These are phyloP conservation scores for Sycobia sp. DNA, from an alignment of 1,140 invertebrate species.

Conservation along the genomic window DNA sequence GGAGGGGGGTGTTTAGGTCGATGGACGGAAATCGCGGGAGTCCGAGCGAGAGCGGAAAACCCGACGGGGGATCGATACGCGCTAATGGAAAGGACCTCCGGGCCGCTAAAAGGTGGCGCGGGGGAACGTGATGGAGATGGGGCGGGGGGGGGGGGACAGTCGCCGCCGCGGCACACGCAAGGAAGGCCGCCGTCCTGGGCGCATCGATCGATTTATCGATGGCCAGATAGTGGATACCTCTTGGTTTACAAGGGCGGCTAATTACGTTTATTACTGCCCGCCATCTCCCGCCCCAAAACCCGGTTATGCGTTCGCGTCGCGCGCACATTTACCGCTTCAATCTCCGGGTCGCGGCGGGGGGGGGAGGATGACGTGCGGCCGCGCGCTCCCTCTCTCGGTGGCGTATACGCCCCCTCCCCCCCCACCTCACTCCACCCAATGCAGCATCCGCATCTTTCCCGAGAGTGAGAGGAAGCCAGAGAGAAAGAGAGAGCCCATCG, in stretches of 20 bases:
- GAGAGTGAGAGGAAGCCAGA: too few relatives aligned
- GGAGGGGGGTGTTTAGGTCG: too few relatives aligned
- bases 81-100: slow-evolving; percentile 51
- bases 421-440: neutral
- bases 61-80: slow-evolving; percentile 38
- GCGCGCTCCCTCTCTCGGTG: too few relatives aligned
- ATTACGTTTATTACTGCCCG: slow-evolving; percentile 62
- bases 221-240: slow-evolving; percentile 46
- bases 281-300: too few relatives aligned
- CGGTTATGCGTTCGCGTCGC: slow-evolving; percentile 56
- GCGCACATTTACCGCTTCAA: slow-evolving; percentile 45
- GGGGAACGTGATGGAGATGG: too few relatives aligned
- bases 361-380: too few relatives aligned
- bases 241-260: slow-evolving; percentile 51
- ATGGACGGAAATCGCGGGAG: too few relatives aligned
- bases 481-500: too few relatives aligned
- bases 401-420: neutral
- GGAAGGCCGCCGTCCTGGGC: slow-evolving; percentile 3
- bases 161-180: too few relatives aligned
- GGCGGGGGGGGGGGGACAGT: slow-evolving; percentile 39
- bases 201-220: slow-evolving; percentile 56
- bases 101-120: too few relatives aligned
- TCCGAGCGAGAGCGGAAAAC: slow-evolving; percentile 5
- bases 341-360: slow-evolving; percentile 11
- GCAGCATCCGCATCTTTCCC: too few relatives aligned